phyloP scores from a whole-genome alignment of 2,797 vertebrate genomes.

The Graptemys geographica region DNA sequence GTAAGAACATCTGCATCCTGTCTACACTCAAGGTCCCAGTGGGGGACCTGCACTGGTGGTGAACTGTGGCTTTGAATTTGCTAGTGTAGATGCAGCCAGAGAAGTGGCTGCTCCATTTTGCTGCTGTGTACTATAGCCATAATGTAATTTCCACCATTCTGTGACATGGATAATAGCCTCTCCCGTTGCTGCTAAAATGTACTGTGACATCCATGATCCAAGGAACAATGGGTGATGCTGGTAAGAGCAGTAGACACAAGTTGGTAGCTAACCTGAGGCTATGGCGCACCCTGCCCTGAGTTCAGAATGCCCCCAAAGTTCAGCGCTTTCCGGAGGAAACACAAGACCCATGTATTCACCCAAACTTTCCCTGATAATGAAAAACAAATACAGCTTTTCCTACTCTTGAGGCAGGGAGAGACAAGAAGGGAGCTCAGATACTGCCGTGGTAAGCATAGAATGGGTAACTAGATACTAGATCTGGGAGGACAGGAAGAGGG shows the following conservation, averaged over 20 bases:
- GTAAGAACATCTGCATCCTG: constrained; percentile 27
- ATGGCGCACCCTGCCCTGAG: constrained; percentile 23
- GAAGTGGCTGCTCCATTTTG: neutral
- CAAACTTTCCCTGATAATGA: constrained; percentile 4
- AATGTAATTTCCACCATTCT: neutral
- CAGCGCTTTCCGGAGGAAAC: constrained; percentile 43
- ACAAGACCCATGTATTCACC: constrained; percentile 30
- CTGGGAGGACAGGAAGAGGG: constrained; percentile 6
- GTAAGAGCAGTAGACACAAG: constrained; percentile 39
- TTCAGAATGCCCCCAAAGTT: constrained; percentile 68
- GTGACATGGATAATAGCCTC: neutral
- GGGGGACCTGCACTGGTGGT: neutral
- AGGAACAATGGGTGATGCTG: constrained; percentile 64
- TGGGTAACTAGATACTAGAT: neutral
- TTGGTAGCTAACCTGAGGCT: constrained; percentile 53
- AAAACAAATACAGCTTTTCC: constrained; percentile 42
- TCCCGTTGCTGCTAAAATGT: constrained; percentile 32
- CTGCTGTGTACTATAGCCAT: neutral
- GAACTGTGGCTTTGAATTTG: neutral
- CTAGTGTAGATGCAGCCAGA: neutral
- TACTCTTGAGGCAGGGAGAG: neutral
- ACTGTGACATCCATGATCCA: neutral
- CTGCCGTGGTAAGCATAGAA: neutral
- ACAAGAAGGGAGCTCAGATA: neutral
- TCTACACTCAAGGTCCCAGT: constrained; percentile 16